A percentile compares a stretch with the other conserved stretches of the same genome.
phyloP scores from a whole-genome alignment of 2,888 invertebrate species.

The Amaurobius ferox region DNA sequence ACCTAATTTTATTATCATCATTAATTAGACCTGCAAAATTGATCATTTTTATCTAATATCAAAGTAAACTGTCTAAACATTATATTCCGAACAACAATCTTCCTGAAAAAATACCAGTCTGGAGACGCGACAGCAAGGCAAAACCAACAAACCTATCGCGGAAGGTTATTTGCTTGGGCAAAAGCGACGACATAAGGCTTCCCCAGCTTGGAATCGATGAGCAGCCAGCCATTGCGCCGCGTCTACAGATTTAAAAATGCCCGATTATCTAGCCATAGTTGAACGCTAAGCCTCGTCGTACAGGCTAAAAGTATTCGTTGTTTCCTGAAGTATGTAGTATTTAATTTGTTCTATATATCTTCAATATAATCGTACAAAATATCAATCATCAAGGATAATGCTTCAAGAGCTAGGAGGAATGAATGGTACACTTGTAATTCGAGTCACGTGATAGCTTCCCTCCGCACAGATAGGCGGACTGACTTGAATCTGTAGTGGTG shows the following conservation, averaged over 20 bases:
- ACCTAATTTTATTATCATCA: too few relatives aligned
- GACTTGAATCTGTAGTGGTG: slow-evolving; percentile 21
- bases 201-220: slow-evolving; percentile 56
- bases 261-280: neutral
- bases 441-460: slow-evolving; percentile 63
- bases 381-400: slow-evolving; percentile 6
- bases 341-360: slow-evolving; percentile 10
- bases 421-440: slow-evolving; percentile 44
- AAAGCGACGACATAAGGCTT: neutral
- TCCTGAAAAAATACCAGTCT: too few relatives aligned
- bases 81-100: too few relatives aligned
- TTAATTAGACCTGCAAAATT: too few relatives aligned
- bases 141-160: neutral
- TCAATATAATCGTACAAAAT: neutral
- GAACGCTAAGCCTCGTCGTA: neutral
- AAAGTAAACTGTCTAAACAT: too few relatives aligned
- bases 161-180: too few relatives aligned
- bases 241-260: slow-evolving; percentile 21
- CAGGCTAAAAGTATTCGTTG: neutral
- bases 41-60: too few relatives aligned
- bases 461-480: slow-evolving; percentile 60
- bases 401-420: slow-evolving; percentile 43
- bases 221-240: slow-evolving; percentile 52
- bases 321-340: neutral
- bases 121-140: neutral